Evolutionary conservation across 1,140 invertebrate species (phyloP).

Genomic region (Drosophila virilis): DNA sequence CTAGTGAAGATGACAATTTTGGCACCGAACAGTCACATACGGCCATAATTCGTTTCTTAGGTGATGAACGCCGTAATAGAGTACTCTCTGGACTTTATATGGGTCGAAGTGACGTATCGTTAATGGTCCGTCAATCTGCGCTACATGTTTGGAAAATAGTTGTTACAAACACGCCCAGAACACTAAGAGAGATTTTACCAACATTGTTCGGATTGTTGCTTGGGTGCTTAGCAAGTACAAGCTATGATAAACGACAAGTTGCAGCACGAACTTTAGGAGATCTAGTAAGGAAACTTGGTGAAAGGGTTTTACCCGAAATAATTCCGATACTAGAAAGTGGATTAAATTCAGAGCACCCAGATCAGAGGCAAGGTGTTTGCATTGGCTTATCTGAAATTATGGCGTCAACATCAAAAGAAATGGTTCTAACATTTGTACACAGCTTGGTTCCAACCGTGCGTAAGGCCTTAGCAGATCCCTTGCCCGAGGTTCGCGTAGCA

Average conservation of each 20-base stretch:
- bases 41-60: conserved; percentile 95
- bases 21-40: conserved; percentile 98
- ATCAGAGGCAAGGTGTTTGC: conserved; percentile 98
- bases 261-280: conserved; percentile 98
- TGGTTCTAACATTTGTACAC: conserved; percentile 96
- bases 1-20: conserved; percentile 99
- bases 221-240: conserved; percentile 97
- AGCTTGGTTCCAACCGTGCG: conserved; percentile 98
- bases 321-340: conserved; percentile 98
- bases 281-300: conserved; percentile 98
- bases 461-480: conserved; percentile 96
- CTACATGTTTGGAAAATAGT: conserved; percentile 99
- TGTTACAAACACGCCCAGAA: conserved; percentile 98
- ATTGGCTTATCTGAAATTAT: conserved; percentile 99
- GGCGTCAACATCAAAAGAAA: conserved; percentile 97
- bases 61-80: conserved; percentile 94
- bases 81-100: conserved; percentile 98
- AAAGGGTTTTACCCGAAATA: conserved; percentile 98
- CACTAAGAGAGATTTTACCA: conserved; percentile 97
- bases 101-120: conserved; percentile 97
- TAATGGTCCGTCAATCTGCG: conserved; percentile 98
- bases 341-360: conserved; percentile 94
- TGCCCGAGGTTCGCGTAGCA: conserved; percentile 96
- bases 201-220: conserved; percentile 96
- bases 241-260: conserved; percentile 97